A percentile compares a stretch with the other conserved stretches of the same genome.
These are phyloP conservation scores for Aphidius gifuensis DNA, from an alignment of 1,140 invertebrate species.

Conservation along the genomic window DNA sequence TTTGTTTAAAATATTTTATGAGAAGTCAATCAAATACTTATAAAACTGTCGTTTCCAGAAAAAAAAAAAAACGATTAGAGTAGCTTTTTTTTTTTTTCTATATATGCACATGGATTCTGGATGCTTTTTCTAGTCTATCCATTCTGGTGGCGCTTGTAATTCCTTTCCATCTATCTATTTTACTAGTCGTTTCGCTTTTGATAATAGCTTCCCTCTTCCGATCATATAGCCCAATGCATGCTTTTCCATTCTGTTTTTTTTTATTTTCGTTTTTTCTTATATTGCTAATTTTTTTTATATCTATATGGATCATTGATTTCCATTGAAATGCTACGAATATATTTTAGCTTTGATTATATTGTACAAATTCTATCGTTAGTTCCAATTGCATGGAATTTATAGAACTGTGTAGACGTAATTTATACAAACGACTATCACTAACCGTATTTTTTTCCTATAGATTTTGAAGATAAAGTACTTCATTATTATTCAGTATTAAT, in stretches of 20 bases:
- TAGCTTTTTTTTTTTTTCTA: background rate
- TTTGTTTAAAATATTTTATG: too few species aligned
- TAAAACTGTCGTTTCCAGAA: background rate
- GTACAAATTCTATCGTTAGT: constrained; percentile 4
- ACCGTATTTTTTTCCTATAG: too few species aligned
- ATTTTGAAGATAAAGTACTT: too few species aligned
- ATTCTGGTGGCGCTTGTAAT: background rate
- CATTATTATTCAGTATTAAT: too few species aligned
- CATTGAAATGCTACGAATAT: constrained; percentile 1
- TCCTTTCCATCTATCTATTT: constrained; percentile 8
- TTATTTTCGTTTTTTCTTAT: background rate
- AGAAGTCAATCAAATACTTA: too few species aligned
- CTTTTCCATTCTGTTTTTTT: constrained; percentile 1
- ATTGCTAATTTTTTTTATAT: background rate
- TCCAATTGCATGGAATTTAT: background rate
- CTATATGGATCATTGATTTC: constrained; percentile 3
- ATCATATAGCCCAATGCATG: background rate
- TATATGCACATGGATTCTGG: background rate
- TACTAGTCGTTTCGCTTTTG: background rate
- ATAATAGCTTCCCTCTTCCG: background rate
- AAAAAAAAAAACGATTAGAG: too few species aligned
- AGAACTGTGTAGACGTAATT: too few species aligned
- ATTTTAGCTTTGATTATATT: background rate
- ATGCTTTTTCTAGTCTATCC: background rate
- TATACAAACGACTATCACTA: too few species aligned